Evolutionary conservation across 2,113 vertebrate species (phyloP).

Genomic region (Felis catus): DNA sequence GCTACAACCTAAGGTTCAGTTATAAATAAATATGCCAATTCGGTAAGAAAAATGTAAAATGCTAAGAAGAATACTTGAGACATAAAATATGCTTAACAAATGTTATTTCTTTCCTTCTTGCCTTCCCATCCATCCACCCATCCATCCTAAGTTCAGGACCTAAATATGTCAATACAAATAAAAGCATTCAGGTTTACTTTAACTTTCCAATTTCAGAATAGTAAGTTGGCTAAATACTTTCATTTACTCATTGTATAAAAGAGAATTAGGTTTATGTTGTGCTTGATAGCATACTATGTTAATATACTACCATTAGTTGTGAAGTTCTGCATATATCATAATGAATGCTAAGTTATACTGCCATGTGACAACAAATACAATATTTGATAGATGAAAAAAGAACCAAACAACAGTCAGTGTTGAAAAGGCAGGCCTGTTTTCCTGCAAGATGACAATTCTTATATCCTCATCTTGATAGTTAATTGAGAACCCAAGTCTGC

Average conservation of each 20-base stretch:
- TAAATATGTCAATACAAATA: background rate
- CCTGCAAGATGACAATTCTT: background rate
- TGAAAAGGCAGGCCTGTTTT: background rate
- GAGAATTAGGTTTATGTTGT: background rate
- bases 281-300: background rate
- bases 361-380: background rate
- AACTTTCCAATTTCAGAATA: background rate
- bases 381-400: background rate
- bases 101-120: background rate
- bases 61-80: background rate
- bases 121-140: background rate
- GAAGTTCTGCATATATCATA: background rate
- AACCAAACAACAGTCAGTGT: background rate
- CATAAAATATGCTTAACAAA: background rate
- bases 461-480: background rate
- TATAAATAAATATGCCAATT: background rate
- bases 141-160: background rate
- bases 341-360: background rate
- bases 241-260: background rate
- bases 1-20: background rate
- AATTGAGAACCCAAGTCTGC: background rate
- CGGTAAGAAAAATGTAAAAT: background rate
- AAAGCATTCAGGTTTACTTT: background rate
- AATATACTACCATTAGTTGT: background rate
- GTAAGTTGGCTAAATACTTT: background rate